These are phyloP conservation scores for Muschampia plurimacula DNA, from an alignment of 2,888 invertebrate genomes.

Conservation along the genomic window DNA sequence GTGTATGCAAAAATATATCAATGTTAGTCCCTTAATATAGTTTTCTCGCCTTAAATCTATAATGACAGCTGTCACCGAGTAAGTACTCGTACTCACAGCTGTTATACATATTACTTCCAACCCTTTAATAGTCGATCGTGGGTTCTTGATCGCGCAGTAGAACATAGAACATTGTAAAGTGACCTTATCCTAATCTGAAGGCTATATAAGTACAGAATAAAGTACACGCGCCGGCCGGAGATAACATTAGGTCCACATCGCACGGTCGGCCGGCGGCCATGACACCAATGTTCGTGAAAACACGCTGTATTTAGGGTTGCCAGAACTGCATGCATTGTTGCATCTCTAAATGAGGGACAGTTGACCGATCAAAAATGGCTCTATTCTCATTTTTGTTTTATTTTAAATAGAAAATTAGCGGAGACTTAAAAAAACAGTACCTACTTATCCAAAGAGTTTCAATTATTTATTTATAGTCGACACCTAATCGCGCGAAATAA, in stretches of 20 bases:
- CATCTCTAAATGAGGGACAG: background rate
- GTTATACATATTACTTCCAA: background rate
- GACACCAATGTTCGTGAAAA: slow-evolving; percentile 51
- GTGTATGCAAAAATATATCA: too few species aligned
- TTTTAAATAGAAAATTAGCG: too few species aligned
- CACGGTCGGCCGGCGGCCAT: slow-evolving; percentile 44
- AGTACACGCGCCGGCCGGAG: slow-evolving; percentile 15
- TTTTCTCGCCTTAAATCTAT: too few species aligned
- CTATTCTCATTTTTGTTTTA: too few species aligned
- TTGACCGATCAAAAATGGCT: background rate
- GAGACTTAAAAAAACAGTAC: too few species aligned
- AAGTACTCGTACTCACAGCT: background rate
- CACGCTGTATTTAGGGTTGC: slow-evolving; percentile 33
- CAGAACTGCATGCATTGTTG: background rate
- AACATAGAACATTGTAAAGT: background rate
- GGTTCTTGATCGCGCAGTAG: background rate
- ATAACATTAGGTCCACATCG: slow-evolving; percentile 34
- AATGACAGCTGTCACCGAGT: background rate
- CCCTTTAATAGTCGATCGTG: background rate
- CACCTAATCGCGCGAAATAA: too few species aligned
- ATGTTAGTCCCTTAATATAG: too few species aligned
- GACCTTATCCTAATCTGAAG: slow-evolving; percentile 16
- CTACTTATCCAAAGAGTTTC: too few species aligned
- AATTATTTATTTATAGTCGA: too few species aligned
- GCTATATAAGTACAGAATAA: slow-evolving; percentile 8